Percentiles rank a stretch among this genome's conserved stretches.
Evolutionary conservation across 2,888 invertebrate genomes (phyloP).

Genomic region (Tetheella fluctuosa): DNA sequence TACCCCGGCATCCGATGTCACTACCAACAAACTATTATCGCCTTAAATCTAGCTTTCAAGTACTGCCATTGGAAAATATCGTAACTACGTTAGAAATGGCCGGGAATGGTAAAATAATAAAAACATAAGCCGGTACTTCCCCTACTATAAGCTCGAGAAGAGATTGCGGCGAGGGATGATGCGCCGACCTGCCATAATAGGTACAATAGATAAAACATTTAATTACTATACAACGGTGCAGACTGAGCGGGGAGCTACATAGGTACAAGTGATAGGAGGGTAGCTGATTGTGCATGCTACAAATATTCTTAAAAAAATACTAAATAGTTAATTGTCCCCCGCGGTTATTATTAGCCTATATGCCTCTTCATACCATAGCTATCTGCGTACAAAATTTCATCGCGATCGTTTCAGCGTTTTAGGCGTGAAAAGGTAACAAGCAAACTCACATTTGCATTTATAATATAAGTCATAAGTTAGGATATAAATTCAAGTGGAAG

Average conservation of each 20-base stretch:
- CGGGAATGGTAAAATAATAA: neutral
- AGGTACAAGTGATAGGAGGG: neutral
- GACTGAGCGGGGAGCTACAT: conserved; percentile 9
- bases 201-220: conserved; percentile 20
- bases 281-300: neutral
- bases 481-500: no score
- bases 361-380: no score
- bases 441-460: no score
- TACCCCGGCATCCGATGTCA: no score
- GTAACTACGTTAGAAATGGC: neutral
- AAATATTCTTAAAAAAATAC: no score
- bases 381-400: no score
- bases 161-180: neutral
- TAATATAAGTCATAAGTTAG: no score
- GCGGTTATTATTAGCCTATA: no score
- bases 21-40: no score
- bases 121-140: neutral
- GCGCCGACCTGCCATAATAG: neutral
- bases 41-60: neutral
- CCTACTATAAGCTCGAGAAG: neutral
- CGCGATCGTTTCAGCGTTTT: no score
- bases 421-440: no score
- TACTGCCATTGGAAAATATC: neutral
- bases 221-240: conserved; percentile 17
- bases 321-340: no score